Conservation (phyloP, 2,797 vertebrate genomes). For the Scolopax rusticola region DNA sequence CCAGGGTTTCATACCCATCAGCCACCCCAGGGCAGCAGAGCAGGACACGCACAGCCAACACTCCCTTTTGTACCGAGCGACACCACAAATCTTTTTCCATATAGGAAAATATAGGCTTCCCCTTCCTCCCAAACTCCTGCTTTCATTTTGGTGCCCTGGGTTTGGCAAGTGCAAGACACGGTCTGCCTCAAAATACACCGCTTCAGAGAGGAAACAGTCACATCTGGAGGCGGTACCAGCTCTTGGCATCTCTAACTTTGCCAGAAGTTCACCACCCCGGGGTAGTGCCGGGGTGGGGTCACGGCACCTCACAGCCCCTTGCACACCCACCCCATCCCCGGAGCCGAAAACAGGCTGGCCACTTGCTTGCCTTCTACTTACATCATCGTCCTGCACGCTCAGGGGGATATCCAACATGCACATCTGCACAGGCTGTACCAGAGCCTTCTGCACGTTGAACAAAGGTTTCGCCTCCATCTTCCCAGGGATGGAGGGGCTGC, state of each 20-base stretch:
- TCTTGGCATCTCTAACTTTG: conserved; percentile 12
- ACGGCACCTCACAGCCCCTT: not conserved
- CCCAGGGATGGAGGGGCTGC: conserved; percentile 50
- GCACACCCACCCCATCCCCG: not conserved
- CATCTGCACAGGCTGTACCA: conserved; percentile 88
- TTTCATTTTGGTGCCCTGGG: conserved; percentile 1
- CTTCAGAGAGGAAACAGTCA: conserved; percentile 8
- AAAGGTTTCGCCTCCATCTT: conserved; percentile 87
- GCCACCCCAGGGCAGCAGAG: not conserved
- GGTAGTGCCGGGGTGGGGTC: conserved; percentile 17
- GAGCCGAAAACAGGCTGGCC: not conserved
- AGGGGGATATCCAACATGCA: conserved; percentile 90
- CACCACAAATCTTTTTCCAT: not conserved
- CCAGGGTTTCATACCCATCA: not conserved
- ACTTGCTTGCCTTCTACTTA: conserved; percentile 71
- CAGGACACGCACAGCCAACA: not conserved
- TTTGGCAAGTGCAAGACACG: not conserved
- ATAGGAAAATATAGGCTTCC: not conserved
- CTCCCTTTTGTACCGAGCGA: not conserved
- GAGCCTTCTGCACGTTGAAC: conserved; percentile 89
- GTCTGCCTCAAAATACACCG: not conserved
- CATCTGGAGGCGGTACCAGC: conserved; percentile 30
- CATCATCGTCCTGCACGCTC: conserved; percentile 87
- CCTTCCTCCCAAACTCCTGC: conserved; percentile 17
- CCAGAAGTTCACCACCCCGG: conserved; percentile 43